These are phyloP conservation scores for Antennarius striatus DNA, from an alignment of 2,113 vertebrate genomes.

Conservation along the genomic window DNA sequence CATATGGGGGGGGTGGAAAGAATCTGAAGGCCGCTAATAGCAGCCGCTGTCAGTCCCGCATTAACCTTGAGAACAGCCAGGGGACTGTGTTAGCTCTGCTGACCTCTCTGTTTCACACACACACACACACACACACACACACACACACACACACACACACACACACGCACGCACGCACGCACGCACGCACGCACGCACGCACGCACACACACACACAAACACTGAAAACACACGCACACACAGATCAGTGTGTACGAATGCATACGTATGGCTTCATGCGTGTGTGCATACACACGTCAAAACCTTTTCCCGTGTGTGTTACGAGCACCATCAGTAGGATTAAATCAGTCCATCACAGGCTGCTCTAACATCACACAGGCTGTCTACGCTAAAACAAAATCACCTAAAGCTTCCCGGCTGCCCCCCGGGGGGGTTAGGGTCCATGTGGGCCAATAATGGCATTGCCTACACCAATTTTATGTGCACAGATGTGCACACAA, in stretches of 20 bases:
- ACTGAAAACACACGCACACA: constrained; percentile 11
- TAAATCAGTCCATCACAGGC: constrained; percentile 78
- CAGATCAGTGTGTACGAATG: constrained; percentile 12
- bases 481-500: constrained; percentile 31
- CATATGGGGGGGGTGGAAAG: constrained; percentile 44
- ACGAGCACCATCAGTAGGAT: constrained; percentile 72
- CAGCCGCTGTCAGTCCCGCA: constrained; percentile 66
- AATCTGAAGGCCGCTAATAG: constrained; percentile 68
- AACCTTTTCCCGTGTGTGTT: constrained; percentile 57
- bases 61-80: constrained; percentile 77
- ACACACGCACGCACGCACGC: no score
- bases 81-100: constrained; percentile 67
- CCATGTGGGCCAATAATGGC: constrained; percentile 52
- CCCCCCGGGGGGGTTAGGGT: constrained; percentile 48
- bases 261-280: constrained; percentile 53
- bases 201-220: constrained; percentile 19
- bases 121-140: constrained; percentile 15
- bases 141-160: constrained; percentile 14
- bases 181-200: no score
- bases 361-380: constrained; percentile 48
- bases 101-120: constrained; percentile 58
- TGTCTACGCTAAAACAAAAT: constrained; percentile 55
- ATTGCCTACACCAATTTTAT: constrained; percentile 50
- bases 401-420: constrained; percentile 48
- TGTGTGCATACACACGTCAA: constrained; percentile 23